Evolutionary conservation across 2,113 vertebrate genomes (phyloP).

Genomic region (Larimichthys polyactis): DNA sequence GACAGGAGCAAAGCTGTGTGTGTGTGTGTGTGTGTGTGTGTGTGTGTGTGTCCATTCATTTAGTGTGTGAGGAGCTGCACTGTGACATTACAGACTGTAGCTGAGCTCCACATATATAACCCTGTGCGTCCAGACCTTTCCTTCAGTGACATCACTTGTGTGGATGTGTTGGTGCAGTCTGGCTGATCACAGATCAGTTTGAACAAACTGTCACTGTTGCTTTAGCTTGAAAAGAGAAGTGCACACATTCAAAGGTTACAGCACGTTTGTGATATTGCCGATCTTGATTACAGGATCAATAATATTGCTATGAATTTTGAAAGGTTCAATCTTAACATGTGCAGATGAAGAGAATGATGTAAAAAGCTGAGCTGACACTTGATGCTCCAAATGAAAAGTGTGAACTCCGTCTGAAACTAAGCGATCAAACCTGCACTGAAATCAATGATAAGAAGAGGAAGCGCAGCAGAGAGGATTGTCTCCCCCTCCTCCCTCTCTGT

Average conservation of each 20-base stretch:
- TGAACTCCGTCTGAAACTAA: neutral
- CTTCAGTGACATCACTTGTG: fast-evolving
- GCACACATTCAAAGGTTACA: too few relatives aligned
- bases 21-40: neutral
- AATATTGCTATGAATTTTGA: neutral
- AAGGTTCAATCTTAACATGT: too few relatives aligned
- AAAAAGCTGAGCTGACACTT: neutral
- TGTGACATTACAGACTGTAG: neutral
- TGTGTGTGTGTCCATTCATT: conserved; percentile 27
- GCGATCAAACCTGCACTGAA: conserved; percentile 3
- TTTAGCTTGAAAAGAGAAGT: neutral
- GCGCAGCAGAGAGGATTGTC: conserved; percentile 56
- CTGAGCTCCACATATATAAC: neutral
- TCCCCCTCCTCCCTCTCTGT: conserved; percentile 15
- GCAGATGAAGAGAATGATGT: neutral
- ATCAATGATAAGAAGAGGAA: conserved; percentile 29
- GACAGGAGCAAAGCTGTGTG: conserved; percentile 27
- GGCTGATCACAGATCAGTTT: neutral
- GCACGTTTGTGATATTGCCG: neutral
- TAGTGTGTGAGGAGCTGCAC: neutral
- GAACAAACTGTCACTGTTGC: neutral
- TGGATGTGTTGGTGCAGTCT: neutral
- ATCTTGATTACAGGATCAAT: neutral
- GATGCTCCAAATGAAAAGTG: neutral
- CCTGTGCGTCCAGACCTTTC: neutral